phyloP scores from a whole-genome alignment of 37 sponge, comb jelly and placozoan genomes.

The Aphrocallistes beatrix region DNA sequence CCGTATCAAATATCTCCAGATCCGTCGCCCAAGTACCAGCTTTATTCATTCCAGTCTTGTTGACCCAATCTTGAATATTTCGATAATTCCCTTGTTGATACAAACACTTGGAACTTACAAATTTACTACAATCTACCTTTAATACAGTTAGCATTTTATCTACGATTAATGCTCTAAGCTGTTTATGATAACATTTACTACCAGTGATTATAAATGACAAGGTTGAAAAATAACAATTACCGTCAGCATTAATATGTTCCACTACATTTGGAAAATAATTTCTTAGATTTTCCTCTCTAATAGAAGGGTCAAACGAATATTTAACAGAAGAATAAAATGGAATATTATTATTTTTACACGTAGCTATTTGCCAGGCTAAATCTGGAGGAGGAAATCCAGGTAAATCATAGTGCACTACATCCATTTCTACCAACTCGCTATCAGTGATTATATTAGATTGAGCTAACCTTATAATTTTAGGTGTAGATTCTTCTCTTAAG shows the following conservation, averaged over 20 bases:
- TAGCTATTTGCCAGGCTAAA: neutral
- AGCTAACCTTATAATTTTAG: neutral
- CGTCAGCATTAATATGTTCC: neutral
- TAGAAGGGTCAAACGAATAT: neutral
- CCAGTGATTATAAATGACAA: neutral
- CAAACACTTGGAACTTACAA: neutral
- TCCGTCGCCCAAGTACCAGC: neutral
- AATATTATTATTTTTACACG: neutral
- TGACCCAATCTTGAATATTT: neutral
- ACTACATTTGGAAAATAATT: neutral
- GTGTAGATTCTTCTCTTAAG: neutral
- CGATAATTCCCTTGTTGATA: neutral
- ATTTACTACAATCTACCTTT: neutral
- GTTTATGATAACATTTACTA: neutral
- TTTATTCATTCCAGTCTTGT: neutral
- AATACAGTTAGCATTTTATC: neutral
- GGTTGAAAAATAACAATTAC: neutral
- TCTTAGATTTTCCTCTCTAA: no score
- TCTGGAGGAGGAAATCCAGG: neutral
- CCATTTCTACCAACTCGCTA: neutral
- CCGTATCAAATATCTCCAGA: neutral
- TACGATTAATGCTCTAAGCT: neutral
- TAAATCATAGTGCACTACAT: neutral
- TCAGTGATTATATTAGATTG: slow-evolving; percentile 1
- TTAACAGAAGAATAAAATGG: neutral